Evolutionary conservation across 2,113 vertebrate genomes (phyloP).

Genomic region (Naja naja): DNA sequence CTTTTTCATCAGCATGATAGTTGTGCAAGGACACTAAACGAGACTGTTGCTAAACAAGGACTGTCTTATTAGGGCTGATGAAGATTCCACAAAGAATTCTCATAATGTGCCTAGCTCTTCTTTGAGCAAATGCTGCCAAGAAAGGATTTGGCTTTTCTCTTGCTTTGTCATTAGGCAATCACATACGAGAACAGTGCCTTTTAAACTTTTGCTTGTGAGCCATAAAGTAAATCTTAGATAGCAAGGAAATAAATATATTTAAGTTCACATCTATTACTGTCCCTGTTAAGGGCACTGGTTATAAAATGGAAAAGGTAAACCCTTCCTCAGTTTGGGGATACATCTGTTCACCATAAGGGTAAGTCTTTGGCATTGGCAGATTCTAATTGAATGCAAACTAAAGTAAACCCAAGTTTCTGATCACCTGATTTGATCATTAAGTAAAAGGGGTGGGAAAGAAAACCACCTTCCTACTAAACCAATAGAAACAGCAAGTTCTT

Average conservation of each 20-base stretch:
- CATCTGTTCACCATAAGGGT: too few relatives aligned
- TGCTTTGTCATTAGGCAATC: neutral
- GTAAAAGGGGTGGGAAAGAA: neutral
- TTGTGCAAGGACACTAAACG: neutral
- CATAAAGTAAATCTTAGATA: neutral
- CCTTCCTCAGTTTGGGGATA: neutral
- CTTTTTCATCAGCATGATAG: neutral
- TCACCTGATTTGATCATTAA: neutral
- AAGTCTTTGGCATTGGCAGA: neutral
- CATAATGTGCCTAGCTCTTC: neutral
- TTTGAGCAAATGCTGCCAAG: neutral
- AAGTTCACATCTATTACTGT: neutral
- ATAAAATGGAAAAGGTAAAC: neutral
- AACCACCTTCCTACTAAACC: conserved; percentile 10
- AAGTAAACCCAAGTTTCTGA: neutral
- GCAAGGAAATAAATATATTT: neutral
- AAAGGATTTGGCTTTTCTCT: neutral
- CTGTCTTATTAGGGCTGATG: neutral
- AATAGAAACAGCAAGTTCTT: neutral
- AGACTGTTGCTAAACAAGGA: neutral
- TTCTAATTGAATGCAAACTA: neutral
- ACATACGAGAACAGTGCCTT: neutral
- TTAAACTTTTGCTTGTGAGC: neutral
- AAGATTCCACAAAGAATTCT: neutral
- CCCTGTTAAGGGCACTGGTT: neutral